Conservation (phyloP, 2,797 vertebrate genomes). For the Cercopithecus neglectus region DNA sequence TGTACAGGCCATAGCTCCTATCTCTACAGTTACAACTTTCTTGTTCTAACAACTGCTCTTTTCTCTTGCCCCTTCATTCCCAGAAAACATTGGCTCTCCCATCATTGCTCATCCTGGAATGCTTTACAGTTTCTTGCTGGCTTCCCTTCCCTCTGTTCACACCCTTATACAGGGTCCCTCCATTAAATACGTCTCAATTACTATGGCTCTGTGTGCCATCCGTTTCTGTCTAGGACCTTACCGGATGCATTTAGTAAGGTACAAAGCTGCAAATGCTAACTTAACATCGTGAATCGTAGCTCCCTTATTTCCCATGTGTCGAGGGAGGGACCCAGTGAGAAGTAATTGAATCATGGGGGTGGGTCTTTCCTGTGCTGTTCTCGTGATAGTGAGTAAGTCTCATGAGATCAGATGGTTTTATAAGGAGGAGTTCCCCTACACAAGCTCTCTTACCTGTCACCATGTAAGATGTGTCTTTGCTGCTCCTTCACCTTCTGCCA, state of each 20-base stretch:
- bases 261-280: background rate
- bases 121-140: background rate
- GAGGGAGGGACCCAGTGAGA: background rate
- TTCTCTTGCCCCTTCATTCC: background rate
- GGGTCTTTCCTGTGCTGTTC: background rate
- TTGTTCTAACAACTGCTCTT: background rate
- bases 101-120: background rate
- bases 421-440: too few relatives aligned
- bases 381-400: background rate
- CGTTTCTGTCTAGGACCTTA: background rate
- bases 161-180: background rate
- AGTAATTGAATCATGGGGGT: background rate
- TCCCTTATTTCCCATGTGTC: background rate
- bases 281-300: background rate
- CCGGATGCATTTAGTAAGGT: background rate
- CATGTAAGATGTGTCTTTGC: background rate
- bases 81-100: background rate
- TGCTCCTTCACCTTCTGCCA: background rate
- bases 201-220: background rate
- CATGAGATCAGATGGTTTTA: background rate
- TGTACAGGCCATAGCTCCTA: fast-evolving
- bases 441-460: background rate
- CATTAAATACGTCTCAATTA: background rate
- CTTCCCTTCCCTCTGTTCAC: background rate
- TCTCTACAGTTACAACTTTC: background rate